Conservation (phyloP, 1,140 invertebrate species). For the Adoxophyes honmai region DNA sequence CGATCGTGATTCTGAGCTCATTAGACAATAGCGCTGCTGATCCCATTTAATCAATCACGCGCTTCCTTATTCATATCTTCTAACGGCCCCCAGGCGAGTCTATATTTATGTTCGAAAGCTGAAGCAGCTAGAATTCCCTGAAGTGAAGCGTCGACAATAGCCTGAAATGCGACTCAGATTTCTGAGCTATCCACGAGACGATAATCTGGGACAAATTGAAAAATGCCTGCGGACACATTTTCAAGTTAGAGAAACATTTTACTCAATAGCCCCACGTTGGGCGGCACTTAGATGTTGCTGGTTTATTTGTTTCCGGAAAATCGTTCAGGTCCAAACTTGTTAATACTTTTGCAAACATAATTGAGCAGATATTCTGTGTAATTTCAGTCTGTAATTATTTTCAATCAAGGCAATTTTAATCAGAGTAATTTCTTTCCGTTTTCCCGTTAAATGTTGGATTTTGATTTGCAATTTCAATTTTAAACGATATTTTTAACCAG, state of each 20-base stretch:
- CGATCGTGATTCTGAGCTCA: no score
- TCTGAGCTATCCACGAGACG: background rate
- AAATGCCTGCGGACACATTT: background rate
- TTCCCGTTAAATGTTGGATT: no score
- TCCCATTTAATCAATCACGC: background rate
- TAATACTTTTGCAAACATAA: no score
- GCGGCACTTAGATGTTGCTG: background rate
- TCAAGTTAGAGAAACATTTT: background rate
- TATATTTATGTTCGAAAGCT: background rate
- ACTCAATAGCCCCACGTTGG: background rate
- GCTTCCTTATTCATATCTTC: background rate
- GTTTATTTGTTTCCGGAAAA: no score
- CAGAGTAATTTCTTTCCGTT: no score
- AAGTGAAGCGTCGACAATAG: background rate
- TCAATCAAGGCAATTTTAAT: no score
- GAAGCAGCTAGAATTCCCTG: background rate
- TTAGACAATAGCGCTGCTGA: no score
- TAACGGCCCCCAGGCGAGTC: background rate
- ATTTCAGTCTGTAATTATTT: no score
- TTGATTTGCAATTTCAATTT: no score
- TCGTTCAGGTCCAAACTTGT: no score
- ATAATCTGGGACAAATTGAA: slow-evolving; percentile 1
- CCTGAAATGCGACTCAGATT: slow-evolving; percentile 7
- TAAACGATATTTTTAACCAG: no score
- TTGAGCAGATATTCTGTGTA: no score